Base-by-base conservation (phyloP, 2,797 vertebrate species). In the Xerus rutilus region DNA sequence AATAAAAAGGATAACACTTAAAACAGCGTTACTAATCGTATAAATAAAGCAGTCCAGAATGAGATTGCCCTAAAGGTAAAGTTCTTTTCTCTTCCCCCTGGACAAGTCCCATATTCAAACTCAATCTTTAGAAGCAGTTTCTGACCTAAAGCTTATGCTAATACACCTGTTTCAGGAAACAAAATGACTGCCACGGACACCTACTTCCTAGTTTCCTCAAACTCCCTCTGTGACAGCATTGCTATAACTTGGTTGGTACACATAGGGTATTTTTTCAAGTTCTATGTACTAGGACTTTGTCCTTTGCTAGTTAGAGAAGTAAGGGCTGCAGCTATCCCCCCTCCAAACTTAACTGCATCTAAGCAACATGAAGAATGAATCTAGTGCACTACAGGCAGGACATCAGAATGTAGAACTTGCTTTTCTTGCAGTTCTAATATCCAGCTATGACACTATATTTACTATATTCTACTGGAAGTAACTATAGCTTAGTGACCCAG, bases 11-110 rank as follows among this genome's bases (percentile, higher is more conserved):
- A 87, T 92, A 97, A 97, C 97, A 97, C 97, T 98, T 64, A 28
- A 90, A 98, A 96, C 96, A 98, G 98, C 95, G 98, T 97, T 93
- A 98, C 82, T 97, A 96, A 95, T 82, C 94, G 97, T 86, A 97
- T 98, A 98, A 98, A 98, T 98, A 98, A 98, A 98, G 97, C 94
- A 95, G 96, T 96, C 95, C 98, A 70, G 3, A 17, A 87, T 62
- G 96, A 98, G 96, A 91, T 76, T 96, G 93, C 49, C 78, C 91
- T 88, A 79, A 54, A 57, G 91, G 96, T 79, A 76, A 81, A 94
- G 73, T 39, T 11, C 32, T 70, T 81, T 91, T 91, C 85, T 96
- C 64, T 89, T 96, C 92, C 93, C 92, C 13, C 21, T 35, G 91
- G 94, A 92, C 94, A 95, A 96, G 85, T 83, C 90, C 81, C 91